phyloP scores from a whole-genome alignment of 92 coral and sea anemone species.

The Parazoanthus atlanticus region DNA sequence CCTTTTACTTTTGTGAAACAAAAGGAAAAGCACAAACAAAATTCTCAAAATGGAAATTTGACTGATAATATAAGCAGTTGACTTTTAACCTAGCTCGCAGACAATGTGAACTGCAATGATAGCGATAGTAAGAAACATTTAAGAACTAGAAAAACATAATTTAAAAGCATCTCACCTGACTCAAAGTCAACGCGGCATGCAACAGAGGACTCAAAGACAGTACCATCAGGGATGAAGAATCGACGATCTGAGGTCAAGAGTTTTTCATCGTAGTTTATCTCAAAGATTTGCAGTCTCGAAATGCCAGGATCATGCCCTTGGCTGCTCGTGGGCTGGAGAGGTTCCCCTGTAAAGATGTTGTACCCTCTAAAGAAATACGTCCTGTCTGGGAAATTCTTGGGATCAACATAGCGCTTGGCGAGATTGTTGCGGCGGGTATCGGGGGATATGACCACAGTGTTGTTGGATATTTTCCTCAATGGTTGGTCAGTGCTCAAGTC shows the following conservation, averaged over 20 bases:
- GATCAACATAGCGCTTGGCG: not conserved
- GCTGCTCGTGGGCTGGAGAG: not conserved
- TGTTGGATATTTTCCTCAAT: not conserved
- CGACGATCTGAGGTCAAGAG: not conserved
- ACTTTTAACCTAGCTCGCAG: too few relatives aligned
- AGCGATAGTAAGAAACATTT: too few relatives aligned
- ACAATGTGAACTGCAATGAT: too few relatives aligned
- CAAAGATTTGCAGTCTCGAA: not conserved
- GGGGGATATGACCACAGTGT: not conserved
- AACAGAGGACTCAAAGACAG: constrained; percentile 3
- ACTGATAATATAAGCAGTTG: too few relatives aligned
- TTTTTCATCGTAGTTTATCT: not conserved
- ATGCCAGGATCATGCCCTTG: constrained; percentile 11
- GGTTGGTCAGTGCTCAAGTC: not conserved
- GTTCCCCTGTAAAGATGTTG: not conserved
- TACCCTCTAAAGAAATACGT: constrained; percentile 3
- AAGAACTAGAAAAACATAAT: too few relatives aligned
- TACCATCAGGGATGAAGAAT: constrained; percentile 1
- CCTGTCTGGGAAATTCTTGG: not conserved
- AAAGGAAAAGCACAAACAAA: too few relatives aligned
- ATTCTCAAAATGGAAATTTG: too few relatives aligned
- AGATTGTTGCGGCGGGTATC: not conserved
- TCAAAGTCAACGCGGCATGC: not conserved
- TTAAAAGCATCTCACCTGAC: not conserved
- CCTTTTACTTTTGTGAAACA: too few relatives aligned